A percentile compares a stretch with the other conserved stretches of the same genome.
These are phyloP conservation scores for Chrysolina americana DNA, from an alignment of 2,888 invertebrate species.

Conservation along the genomic window DNA sequence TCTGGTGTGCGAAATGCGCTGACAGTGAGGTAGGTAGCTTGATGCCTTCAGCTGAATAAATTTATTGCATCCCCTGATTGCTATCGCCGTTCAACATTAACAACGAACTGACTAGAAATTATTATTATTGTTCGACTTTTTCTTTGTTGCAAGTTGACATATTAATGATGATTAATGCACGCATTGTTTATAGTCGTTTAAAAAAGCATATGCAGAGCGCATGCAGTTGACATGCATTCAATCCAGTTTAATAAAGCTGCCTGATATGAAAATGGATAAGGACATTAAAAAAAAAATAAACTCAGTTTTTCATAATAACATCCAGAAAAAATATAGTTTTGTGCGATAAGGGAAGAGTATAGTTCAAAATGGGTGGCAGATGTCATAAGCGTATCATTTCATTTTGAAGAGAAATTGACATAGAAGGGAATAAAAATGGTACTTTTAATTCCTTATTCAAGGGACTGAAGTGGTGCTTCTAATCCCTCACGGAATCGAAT, in stretches of 20 bases:
- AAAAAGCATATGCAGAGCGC: conserved; percentile 13
- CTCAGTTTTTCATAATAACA: background rate
- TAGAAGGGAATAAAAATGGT: too few species aligned
- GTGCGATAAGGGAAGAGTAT: background rate
- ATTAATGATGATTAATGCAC: conserved; percentile 30
- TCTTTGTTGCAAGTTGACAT: conserved; percentile 38
- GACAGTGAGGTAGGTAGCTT: conserved; percentile 41
- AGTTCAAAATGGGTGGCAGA: background rate
- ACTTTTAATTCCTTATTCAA: too few species aligned
- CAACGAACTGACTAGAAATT: conserved; percentile 35
- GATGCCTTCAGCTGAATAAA: conserved; percentile 42
- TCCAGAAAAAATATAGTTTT: background rate
- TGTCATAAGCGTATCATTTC: background rate
- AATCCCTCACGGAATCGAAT: too few species aligned
- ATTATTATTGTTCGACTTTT: conserved; percentile 42
- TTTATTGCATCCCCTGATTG: conserved; percentile 45
- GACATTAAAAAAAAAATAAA: background rate
- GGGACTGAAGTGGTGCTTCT: too few species aligned
- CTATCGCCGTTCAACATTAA: conserved; percentile 45
- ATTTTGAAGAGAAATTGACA: background rate
- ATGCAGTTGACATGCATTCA: conserved; percentile 17
- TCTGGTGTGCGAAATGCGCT: conserved; percentile 30
- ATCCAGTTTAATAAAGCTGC: conserved; percentile 11
- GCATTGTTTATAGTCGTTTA: conserved; percentile 26
- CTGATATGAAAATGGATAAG: background rate